Evolutionary conservation across 2,888 invertebrate genomes (phyloP), one percentile per base, ranked within the genome.

Genomic region (Diarsia brunnea): DNA sequence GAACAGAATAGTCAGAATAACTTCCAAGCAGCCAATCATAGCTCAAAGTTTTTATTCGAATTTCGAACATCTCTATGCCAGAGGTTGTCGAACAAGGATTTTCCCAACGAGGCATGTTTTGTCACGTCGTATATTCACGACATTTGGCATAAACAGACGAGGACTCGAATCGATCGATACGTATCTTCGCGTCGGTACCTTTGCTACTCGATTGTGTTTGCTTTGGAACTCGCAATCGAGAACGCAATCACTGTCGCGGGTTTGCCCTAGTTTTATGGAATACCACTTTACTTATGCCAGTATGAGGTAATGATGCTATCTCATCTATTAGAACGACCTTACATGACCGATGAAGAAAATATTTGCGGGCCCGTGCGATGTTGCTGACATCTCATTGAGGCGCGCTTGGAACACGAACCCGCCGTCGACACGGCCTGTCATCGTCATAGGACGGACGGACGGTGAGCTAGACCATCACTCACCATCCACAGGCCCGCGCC

Each of bases 101-200:
- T 71, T 8, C 66, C 55, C 24, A 75, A 73, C 69, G 73, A 64
- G 60, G 69, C 69, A 74, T 79, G 77, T 85, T 71, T 73, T 69
- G 78, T 81, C 81, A 81, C 78, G 73, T 86, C 73, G 78, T 78
- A 75, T 77, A 61, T 78, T 82, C 79, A 77, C 73, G 68, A 75
- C 76, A 75, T 81, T 74, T 53, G 66, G 73, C 68, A 75, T 87
- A 86, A 77, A 86, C 73, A 82, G 77, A 79, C 75, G 65, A 60
- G 70, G 27, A 78, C 77, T 60, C 31, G 60, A 63, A 55, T 69
- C 78, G 77, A 83, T 87, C 87, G 83, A 82, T 85, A 85, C 69
- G 38, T 76, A 72, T 81, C 76, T 75, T 69, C 61, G 66, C 55
- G 71, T 64, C 55, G n/a, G 31, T 82, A 73, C 87, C 65, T 67